A percentile compares a stretch with the other conserved stretches of the same genome.
phyloP scores from a whole-genome alignment of 2,888 invertebrate genomes.

The Hirudinaria manillensis region DNA sequence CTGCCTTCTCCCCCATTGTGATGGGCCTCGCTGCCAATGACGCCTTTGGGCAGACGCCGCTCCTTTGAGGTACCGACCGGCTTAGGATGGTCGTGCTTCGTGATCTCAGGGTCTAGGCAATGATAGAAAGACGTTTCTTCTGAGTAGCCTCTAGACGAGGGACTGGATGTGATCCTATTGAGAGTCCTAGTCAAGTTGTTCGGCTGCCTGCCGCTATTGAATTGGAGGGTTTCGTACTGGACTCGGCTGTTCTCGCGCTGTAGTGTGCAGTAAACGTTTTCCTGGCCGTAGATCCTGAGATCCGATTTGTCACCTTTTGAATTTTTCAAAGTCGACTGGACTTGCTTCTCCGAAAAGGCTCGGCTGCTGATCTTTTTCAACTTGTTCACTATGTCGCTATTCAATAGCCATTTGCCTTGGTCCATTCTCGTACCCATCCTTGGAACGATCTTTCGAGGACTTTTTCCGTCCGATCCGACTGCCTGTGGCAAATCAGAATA shows the following conservation, averaged over 20 bases:
- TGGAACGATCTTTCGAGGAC: conserved; percentile 47
- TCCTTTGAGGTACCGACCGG: background rate
- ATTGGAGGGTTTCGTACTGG: conserved; percentile 26
- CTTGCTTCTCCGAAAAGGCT: background rate
- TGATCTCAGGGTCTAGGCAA: background rate
- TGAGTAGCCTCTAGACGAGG: background rate
- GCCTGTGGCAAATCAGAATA: background rate
- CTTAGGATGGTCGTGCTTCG: background rate
- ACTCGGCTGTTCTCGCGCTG: background rate
- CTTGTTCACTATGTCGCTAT: background rate
- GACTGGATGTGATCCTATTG: background rate
- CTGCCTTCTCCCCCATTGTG: background rate
- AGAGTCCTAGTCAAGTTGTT: background rate
- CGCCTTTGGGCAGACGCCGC: background rate
- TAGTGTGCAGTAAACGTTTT: conserved; percentile 22
- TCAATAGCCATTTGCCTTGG: conserved; percentile 19
- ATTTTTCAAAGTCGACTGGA: background rate
- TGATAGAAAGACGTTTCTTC: conserved; percentile 10
- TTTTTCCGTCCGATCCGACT: conserved; percentile 3
- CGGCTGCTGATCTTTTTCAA: background rate
- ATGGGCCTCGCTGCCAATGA: background rate
- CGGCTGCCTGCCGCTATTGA: background rate
- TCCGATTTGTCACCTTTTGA: background rate
- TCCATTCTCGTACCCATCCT: conserved; percentile 52
- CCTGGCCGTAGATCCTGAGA: background rate